These are phyloP conservation scores for Gymnopithys bicolor DNA, from an alignment of 2,797 vertebrate species.

Conservation along the genomic window DNA sequence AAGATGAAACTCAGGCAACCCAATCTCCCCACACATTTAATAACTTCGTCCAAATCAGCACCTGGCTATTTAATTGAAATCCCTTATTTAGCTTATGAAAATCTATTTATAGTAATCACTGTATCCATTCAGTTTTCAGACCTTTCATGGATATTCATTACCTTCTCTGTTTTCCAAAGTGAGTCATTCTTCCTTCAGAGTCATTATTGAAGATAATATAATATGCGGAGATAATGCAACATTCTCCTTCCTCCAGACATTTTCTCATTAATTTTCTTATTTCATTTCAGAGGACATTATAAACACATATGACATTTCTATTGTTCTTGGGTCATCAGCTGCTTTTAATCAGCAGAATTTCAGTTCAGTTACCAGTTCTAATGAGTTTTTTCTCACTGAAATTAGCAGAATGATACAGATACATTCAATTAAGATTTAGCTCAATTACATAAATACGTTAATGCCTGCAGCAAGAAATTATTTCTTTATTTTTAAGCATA, in stretches of 20 bases:
- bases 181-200: slow-evolving; percentile 14
- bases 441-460: not conserved
- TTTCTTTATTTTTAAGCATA: not conserved
- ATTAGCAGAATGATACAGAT: not conserved
- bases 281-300: not conserved
- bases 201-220: not conserved
- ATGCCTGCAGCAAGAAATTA: not conserved
- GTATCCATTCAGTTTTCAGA: not conserved
- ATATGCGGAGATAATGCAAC: not conserved
- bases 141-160: not conserved
- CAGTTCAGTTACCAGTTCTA: not conserved
- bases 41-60: not conserved
- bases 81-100: not conserved
- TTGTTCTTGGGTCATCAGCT: not conserved
- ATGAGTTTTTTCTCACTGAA: not conserved
- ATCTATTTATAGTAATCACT: not conserved
- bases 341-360: not conserved
- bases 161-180: not conserved
- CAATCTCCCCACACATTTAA: not conserved
- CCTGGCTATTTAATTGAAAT: not conserved
- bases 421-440: not conserved
- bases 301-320: not conserved
- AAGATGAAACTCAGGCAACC: not conserved
- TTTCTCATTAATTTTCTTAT: not conserved
- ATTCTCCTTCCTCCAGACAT: not conserved